Evolutionary conservation across 2,113 vertebrate species (phyloP), one percentile per base, ranked within the genome.

Genomic region (Aplodontia rufa): DNA sequence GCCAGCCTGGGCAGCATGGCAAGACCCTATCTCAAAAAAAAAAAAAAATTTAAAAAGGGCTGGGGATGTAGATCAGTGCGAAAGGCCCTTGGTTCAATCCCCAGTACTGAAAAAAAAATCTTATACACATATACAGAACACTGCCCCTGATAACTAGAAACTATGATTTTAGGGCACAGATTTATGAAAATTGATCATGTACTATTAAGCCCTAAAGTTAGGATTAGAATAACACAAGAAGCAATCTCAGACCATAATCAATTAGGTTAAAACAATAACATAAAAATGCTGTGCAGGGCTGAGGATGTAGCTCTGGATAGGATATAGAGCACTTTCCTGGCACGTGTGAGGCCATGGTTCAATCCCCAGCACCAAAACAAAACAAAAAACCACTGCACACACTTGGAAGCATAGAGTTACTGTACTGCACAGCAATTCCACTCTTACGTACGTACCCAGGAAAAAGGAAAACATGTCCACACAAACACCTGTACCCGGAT

Each of bases 211-310:
- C 83, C 47, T 53, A 62, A 17, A 47, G 42, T 7, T 64, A 45
- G 30, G n/a, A 37, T 3, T 42, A 58, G 35, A 53, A 37, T 87
- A 69, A 66, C 17, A 55, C 24, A 68, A 28, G 53, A 0, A 19
- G 32, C 42, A 62, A 35, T 75, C 30, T 91, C 17, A 75, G 58
- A 49, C 17, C 32, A 74, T 30, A 91, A 19, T 87, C 20, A 37
- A 68, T 91, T 87, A 66, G 51, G 12, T 91, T 76, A 91, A 94
- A n/a, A 69, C 26, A 42, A 20, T 76, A 76, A 69, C 69, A 84
- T 32, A 78, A 79, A 93, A 55, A 90, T 6, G 69, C 35, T 22
- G 69, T 28, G 81, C 14, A 66, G 64, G 64, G 64, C 60, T n/a
- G 64, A 66, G 64, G 64, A 66, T 17, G 28, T 17, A 66, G 32